Conservation (phyloP, 37 sponge, comb jelly and placozoan species). For the Eunapius fragilis region DNA sequence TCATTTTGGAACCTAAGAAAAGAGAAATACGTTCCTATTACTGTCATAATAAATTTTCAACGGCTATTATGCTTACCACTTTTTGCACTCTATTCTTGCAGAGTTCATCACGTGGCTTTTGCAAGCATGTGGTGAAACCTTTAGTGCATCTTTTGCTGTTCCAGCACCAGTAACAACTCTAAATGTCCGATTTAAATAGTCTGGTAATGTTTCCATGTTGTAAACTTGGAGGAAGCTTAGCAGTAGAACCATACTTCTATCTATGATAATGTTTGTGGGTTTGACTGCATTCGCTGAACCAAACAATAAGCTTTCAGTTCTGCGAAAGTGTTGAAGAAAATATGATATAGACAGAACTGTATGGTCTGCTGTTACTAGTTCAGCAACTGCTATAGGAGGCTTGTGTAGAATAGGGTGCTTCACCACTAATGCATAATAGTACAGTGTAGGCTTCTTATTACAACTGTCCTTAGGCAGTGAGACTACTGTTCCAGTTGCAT, state of each 20-base stretch:
- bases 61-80: background rate
- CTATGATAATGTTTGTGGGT: background rate
- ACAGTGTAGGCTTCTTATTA: background rate
- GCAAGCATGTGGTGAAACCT: background rate
- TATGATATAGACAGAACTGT: background rate
- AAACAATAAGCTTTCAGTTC: constrained; percentile 1
- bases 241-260: constrained; percentile 13
- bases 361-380: constrained; percentile 1
- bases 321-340: background rate
- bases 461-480: background rate
- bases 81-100: background rate
- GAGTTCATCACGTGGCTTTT: constrained; percentile 7
- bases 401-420: background rate
- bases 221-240: background rate
- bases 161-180: constrained; percentile 5
- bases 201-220: background rate
- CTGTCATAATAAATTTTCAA: background rate
- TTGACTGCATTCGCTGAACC: background rate
- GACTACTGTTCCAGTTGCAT: background rate
- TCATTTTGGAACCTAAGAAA: background rate
- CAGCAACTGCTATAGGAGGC: constrained; percentile 2
- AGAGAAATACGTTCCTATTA: background rate
- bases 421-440: background rate
- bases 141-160: too few relatives aligned
- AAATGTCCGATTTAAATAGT: constrained; percentile 6